Base-by-base conservation (phyloP, 2,113 vertebrate species). In the Myxocyprinus asiaticus region DNA sequence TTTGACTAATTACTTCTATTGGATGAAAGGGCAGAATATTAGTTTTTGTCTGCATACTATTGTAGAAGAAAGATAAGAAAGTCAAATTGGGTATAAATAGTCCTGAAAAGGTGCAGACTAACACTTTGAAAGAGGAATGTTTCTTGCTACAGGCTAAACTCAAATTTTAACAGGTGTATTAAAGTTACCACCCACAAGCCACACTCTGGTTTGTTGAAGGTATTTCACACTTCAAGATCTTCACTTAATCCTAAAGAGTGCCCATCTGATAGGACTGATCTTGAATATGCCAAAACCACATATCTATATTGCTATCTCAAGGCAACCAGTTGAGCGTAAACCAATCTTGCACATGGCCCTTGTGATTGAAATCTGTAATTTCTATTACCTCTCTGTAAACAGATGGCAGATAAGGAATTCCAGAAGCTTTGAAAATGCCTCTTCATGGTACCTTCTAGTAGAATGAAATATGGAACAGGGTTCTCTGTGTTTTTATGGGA, bases 291-390 rank as follows among this genome's bases (percentile, higher is more conserved):
- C 80, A 80, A 85, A 87, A 79, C 67, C 61, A 42, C 83, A 82
- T 85, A 86, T 88, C 86, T 85, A 76, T 82, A 83, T 67, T 86
- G 79, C 82, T 81, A 81, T 82, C 86, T 78, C 71, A 55, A 75
- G 78, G 79, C 75, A 86, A 84, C 85, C 88, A 92, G 82, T 78
- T 88, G 87, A 90, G 90, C 85, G 63, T 84, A 85, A 93, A 90
- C 84, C 82, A 90, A 84, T 85, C 84, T 88, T 88, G 82, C 85
- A 81, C 85, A 88, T 86, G 83, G 85, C 84, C 81, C 79, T 72
- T 87, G 85, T 88, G 88, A 89, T 87, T 88, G 82, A 90, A 89
- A 90, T 87, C 86, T 88, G 72, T 82, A 79, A 88, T 90, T 91
- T 91, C 86, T 88, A 87, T 88, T 85, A 86, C 84, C 75, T 81